Evolutionary conservation across 2,888 invertebrate genomes (phyloP), one percentile per base, ranked within the genome.

Genomic region (Drosophila picticornis): DNA sequence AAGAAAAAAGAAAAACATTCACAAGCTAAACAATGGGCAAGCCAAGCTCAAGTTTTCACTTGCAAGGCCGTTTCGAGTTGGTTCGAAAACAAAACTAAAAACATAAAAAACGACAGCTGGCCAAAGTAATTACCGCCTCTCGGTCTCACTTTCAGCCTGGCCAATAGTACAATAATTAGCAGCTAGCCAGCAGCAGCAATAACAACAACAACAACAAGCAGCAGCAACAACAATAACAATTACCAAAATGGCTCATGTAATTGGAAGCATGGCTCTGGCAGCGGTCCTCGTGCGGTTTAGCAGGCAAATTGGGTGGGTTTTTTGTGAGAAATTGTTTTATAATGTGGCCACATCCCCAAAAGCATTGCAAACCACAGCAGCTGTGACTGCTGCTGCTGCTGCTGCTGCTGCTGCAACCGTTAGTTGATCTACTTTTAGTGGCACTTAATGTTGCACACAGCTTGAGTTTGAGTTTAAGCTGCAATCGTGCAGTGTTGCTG

Each of bases 311-410:
- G 80, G 84, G 79, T 86, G 90, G 74, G 75, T 74, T 82, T 82
- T 80, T 77, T 81, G 80, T 83, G 71, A 61, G 72, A 86, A 87
- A 90, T 90, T 77, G 82, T 89, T 87, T 89, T 89, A 77, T 80
- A 87, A 89, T 85, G 75, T 84, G 75, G 72, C 84, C 83, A 75
- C 77, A 80, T 67, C 80, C 76, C 81, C 56, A 31, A 51, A 61
- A 58, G 48, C 62, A 77, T 6, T 36, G 51, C 7, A 51, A 38
- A 25, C 38, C 57, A 57, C 57, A 31, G 29, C 56, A 40, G 4
- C 34, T 19, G 13, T 32, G 13, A 25, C 51, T 27, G n/a, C n/a
- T 13, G 32, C 32, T 32, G 55, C 13, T 10, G 50, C 59, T 48
- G 36, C 27, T 46, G 62, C 27, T 46, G 57, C 27, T 43, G 46